phyloP scores from a whole-genome alignment of 2,797 vertebrate genomes.

The Ctenosaura bakeri region DNA sequence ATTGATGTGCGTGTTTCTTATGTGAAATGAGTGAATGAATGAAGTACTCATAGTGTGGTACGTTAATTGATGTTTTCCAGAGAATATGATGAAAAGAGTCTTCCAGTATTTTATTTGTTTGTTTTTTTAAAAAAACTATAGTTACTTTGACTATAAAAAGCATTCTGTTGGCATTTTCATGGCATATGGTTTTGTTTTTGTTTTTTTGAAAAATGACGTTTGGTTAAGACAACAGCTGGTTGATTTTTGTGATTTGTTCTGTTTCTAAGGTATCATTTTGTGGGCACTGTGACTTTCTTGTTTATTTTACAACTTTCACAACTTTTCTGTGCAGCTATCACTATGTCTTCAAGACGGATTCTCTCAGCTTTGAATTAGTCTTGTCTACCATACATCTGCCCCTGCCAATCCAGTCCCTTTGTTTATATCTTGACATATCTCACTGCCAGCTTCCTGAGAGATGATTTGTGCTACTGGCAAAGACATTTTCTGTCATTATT shows the following conservation, averaged over 20 bases:
- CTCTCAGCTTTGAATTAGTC: background rate
- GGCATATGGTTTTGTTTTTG: background rate
- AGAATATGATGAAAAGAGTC: background rate
- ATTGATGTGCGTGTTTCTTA: constrained; percentile 8
- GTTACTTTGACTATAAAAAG: constrained; percentile 21
- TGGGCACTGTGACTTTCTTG: background rate
- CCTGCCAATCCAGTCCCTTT: background rate
- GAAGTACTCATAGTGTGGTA: background rate
- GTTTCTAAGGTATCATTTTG: background rate
- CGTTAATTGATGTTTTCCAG: background rate
- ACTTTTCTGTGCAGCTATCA: background rate
- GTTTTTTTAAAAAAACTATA: background rate
- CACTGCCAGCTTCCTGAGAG: accelerated
- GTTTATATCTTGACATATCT: background rate
- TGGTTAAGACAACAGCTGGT: background rate
- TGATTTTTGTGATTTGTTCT: constrained; percentile 9
- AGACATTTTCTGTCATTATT: accelerated
- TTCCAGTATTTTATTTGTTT: constrained; percentile 21
- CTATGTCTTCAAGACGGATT: background rate
- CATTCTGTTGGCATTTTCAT: background rate
- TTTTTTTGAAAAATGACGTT: background rate
- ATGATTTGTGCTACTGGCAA: accelerated
- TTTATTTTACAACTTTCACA: constrained; percentile 9
- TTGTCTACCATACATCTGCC: background rate
- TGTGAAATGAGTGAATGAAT: background rate